These are phyloP conservation scores for Danio kyathit DNA, from an alignment of 2,797 vertebrate species.

Conservation along the genomic window DNA sequence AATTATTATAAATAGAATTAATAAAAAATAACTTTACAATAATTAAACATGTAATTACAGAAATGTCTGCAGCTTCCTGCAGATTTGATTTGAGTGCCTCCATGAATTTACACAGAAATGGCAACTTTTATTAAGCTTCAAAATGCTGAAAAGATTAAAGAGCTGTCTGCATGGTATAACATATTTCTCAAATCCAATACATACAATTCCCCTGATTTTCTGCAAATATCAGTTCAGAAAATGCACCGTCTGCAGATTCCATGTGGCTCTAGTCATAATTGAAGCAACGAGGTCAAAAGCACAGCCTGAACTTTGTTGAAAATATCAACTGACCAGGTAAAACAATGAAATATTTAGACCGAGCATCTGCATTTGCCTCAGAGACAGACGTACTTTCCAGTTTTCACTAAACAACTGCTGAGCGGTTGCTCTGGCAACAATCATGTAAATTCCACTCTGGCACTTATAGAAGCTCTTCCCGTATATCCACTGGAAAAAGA, in stretches of 20 bases:
- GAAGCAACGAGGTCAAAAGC: not conserved
- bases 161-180: not conserved
- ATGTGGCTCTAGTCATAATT: not conserved
- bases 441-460: constrained; percentile 72
- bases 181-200: not conserved
- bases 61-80: too few relatives aligned
- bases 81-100: too few relatives aligned
- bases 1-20: too few relatives aligned
- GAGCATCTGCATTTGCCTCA: constrained; percentile 63
- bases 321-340: constrained; percentile 31
- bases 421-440: constrained; percentile 72
- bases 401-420: constrained; percentile 68
- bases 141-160: not conserved
- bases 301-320: not conserved
- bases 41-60: too few relatives aligned
- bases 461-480: constrained; percentile 65
- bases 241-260: not conserved
- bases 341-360: constrained; percentile 51
- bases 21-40: too few relatives aligned
- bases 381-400: constrained; percentile 62
- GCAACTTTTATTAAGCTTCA: not conserved
- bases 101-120: not conserved
- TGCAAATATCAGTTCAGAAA: not conserved
- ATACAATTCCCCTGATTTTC: not conserved
- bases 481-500: constrained; percentile 61